Base-by-base conservation (phyloP, 2,888 invertebrate species). In the Herminia tarsipennalis region DNA sequence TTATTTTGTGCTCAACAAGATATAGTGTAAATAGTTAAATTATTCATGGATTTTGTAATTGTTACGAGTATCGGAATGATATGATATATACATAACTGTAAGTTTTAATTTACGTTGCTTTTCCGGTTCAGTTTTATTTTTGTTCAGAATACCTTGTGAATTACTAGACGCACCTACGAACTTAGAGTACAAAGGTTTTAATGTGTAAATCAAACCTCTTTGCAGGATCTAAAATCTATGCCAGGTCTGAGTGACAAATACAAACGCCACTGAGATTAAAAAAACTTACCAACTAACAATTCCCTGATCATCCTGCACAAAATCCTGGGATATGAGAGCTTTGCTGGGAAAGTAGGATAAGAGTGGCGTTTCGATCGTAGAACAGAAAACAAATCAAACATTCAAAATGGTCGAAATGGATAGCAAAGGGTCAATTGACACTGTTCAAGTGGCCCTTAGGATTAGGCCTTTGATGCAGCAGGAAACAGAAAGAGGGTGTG, bases 401-500 rank as follows among this genome's bases (percentile, higher is more conserved):
- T 34, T 46, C 59, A 87, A 71, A 62, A 90, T 90, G 89, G 82
- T 78, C 45, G 88, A 88, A 36, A 72, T 71, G 3, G 86, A 86
- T 34, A 45, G 21, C 9, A 86, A 83, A 70, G 70, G 61, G 25
- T 75, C 83, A 0, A 78, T 89, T 55, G 93, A 92, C 52, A 92
- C 93, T 1, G 95, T 96, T 0, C 93, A 95, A 76, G 98, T 98
- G 25, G 98, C 97, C 0, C 86, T 98, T 0, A 87, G 98, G 27
- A 94, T 97, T 14, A 92, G 98, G 38, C 98, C 98, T 0, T 83
- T 98, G 40, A 95, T 97, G 30, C 87, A 91, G 22, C 94, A 92
- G 16, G 98, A 98, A 84, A 79, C 92, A 0, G 93, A 93, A 0
- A 93, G 95, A 66, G 97, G 97, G 0, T 97, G 96, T 67, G 93